Evolutionary conservation across 1,140 invertebrate genomes (phyloP), one percentile per base, ranked within the genome.

Genomic region (Cephus cinctus): DNA sequence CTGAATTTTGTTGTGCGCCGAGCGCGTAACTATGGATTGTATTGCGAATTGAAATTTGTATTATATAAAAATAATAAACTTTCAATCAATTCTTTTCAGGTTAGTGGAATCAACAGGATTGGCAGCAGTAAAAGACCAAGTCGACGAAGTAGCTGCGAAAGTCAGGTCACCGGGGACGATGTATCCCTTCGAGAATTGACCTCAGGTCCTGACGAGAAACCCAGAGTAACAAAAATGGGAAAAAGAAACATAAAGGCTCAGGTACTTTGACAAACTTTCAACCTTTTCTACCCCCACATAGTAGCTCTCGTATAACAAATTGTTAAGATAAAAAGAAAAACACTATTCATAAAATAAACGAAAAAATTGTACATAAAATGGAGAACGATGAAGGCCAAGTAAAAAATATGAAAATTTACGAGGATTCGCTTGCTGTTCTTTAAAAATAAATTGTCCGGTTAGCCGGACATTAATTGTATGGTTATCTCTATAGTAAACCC

Each of bases 211-310:
- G 78, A 80, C 41, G 80, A 80, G 54, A 86, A 86, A 55, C 83
- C 84, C 0, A 77, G 84, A 18, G 80, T 85, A 30, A 84, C 85
- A 20, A 82, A 83, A 60, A 89, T 92, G 84, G 88, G 88, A 8
- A 89, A 88, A 59, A 79, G 90, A 49, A 90, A 94, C 76, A 92
- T 88, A 63, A 93, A 90, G 78, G 87, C 88, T 31, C 89, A 82
- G 73, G 73, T 76, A 61, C 50, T 16, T 30, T 30, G 27, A 30
- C 27, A 11, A 9, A 30, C 27, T 30, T 12, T 30, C 27, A 4
- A 11, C 27, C 27, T 11, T 30, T 30, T 30, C 27, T 30, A 11
- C 11, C 14, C 27, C n/a, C 27, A 30, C 14, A 2, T 30, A 2
- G 9, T 30, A 9, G 27, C 27, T 30, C 11, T 30, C 27, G 11